Evolutionary conservation across 2,888 invertebrate genomes (phyloP), one percentile per base, ranked within the genome.

Genomic region (Ceramica pisi): DNA sequence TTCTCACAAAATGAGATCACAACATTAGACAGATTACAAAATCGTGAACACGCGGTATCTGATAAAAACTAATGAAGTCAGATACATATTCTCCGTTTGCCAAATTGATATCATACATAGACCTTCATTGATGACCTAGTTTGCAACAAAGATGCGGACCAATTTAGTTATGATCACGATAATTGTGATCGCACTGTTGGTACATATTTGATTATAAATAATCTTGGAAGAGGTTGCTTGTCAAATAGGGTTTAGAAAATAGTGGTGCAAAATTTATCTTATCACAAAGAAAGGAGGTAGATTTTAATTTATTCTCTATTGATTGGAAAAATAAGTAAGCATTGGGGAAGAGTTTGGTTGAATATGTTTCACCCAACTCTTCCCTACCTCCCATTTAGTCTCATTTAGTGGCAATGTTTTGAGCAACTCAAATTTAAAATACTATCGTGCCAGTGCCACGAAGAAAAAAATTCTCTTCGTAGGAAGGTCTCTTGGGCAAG

Each of bases 11-110:
- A 83, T 67, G 71, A 76, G 73, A 76, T 76, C 69, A 80, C 31
- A 23, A 59, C 35, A 71, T 12, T 12, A 62, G 59, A 80, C 68
- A 77, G 66, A 81, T 83, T 80, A 75, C 80, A 61, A 71, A 84
- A 79, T 84, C 86, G 84, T 85, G 83, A 61, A 72, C 53, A 66
- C 59, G 41, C 56, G 10, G 50, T 79, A 83, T 81, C 83, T 76
- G 83, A 83, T 83, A 76, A 72, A 78, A 76, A 76, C 50, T 72
- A 83, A 83, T 81, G 81, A 83, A 83, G 62, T 62, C 38, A 59
- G 57, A 74, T 74, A 74, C 51, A 56, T 76, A 64, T 71, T 72
- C 77, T 77, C 67, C 72, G 56, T 81, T 78, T 73, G 75, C 71
- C 69, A 81, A 81, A 74, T 81, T 78, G 73, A 76, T 82, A 65